Evolutionary conservation across 1,140 invertebrate genomes (phyloP), one percentile per base, ranked within the genome.

Genomic region (Mizuhopecten yessoensis): DNA sequence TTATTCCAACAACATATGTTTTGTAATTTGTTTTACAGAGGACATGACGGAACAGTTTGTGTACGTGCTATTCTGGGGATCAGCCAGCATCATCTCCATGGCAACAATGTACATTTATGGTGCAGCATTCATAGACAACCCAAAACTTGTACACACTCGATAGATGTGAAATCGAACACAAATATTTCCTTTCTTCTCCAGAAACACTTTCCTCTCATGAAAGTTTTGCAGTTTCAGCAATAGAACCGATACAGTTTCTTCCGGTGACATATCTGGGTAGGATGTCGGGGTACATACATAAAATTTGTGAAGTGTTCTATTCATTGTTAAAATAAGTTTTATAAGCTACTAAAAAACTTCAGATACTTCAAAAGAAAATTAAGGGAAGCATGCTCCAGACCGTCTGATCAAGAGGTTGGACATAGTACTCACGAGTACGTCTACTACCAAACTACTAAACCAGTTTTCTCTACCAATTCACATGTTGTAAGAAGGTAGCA

Each of bases 61-160:
- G 33, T 99, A 98, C 95, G 97, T 99, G 92, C 96, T 99, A 89
- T 99, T 99, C 96, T 99, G 99, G 99, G 98, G 98, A 39, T 98
- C 97, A 0, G 95, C 95, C 33, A 95, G 95, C 87, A 23, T 95
- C 3, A 87, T 96, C 0, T 95, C 96, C 3, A 97, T 98, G 86
- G 97, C 97, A 15, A 98, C 98, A 75, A 99, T 99, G 88, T 97
- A 99, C 95, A 98, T 97, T 96, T 98, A 98, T 96, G 98, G 98
- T 34, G 96, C 95, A 9, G 97, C 98, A 93, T 98, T 98, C 95
- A 98, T 98, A 36, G 98, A 98, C 96, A 97, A 97, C 96, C 98
- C 98, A 11, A 97, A 97, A 93, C 97, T 98, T 13, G 94, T 94
- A 2, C 94, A 95, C 45, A 93, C 93, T n/a, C 57, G 57, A 75